phyloP scores from a whole-genome alignment of 2,888 invertebrate species.

The Tachina lurida region DNA sequence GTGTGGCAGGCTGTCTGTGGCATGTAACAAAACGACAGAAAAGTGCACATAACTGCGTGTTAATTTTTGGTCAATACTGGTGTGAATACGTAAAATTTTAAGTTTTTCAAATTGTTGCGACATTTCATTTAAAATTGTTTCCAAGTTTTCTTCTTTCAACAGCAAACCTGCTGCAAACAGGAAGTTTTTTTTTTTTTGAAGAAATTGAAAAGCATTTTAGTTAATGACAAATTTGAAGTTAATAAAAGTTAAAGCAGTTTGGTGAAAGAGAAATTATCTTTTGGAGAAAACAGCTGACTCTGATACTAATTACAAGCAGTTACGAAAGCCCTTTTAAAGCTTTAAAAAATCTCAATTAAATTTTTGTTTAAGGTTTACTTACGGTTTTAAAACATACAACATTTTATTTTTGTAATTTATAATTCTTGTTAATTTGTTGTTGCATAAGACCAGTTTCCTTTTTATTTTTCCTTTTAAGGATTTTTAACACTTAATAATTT shows the following conservation, averaged over 20 bases:
- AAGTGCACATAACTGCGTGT: slow-evolving; percentile 55
- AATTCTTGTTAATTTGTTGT: neutral
- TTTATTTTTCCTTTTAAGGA: neutral
- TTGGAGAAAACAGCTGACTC: neutral
- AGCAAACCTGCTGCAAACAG: slow-evolving; percentile 59
- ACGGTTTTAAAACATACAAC: too few relatives aligned
- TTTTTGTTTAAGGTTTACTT: too few relatives aligned
- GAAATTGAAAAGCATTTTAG: slow-evolving; percentile 47
- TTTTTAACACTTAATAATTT: neutral
- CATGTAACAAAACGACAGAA: slow-evolving; percentile 36
- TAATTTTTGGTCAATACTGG: slow-evolving; percentile 64
- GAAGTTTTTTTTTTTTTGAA: slow-evolving; percentile 64
- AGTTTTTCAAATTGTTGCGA: slow-evolving; percentile 46
- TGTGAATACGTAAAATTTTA: slow-evolving; percentile 55
- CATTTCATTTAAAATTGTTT: slow-evolving; percentile 26
- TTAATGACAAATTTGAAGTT: slow-evolving; percentile 34
- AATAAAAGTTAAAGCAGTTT: neutral
- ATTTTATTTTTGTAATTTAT: too few relatives aligned
- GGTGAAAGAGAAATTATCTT: neutral
- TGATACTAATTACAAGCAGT: neutral
- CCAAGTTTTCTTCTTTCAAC: slow-evolving; percentile 13
- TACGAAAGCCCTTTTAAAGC: neutral
- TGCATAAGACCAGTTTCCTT: neutral
- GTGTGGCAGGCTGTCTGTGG: slow-evolving; percentile 30
- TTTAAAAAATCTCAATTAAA: neutral